A percentile compares a stretch with the other conserved stretches of the same genome.
Evolutionary conservation across 2,888 invertebrate genomes (phyloP).

Genomic region (Heliconius aoede): DNA sequence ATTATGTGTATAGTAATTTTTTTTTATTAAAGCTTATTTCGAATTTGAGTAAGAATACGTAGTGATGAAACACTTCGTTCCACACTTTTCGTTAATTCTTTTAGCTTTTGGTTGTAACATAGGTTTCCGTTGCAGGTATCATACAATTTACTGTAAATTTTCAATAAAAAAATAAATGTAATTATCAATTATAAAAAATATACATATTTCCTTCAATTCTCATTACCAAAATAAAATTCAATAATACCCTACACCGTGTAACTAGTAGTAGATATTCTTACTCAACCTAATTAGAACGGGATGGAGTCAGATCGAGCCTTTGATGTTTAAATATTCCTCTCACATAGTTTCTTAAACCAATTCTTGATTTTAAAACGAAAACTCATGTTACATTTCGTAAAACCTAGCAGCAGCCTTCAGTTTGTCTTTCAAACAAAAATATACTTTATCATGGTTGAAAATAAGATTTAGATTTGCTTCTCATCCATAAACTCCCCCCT

Average conservation of each 20-base stretch:
- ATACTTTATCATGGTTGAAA: conserved; percentile 23
- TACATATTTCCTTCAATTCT: too few species aligned
- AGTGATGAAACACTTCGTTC: not conserved
- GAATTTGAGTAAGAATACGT: not conserved
- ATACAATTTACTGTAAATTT: too few species aligned
- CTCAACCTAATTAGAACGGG: conserved; percentile 49
- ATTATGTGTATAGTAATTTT: not conserved
- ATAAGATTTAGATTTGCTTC: conserved; percentile 35
- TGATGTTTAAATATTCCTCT: conserved; percentile 50
- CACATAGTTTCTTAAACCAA: conserved; percentile 48
- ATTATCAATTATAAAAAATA: too few species aligned
- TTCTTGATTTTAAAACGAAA: conserved; percentile 51
- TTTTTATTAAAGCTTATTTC: not conserved
- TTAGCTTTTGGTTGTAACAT: too few species aligned
- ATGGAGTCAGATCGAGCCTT: conserved; percentile 42
- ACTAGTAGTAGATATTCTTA: conserved; percentile 35
- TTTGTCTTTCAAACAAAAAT: conserved; percentile 23
- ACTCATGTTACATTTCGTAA: conserved; percentile 53
- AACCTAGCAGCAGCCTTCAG: conserved; percentile 48
- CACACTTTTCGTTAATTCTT: not conserved
- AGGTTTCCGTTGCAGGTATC: too few species aligned
- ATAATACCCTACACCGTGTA: not conserved
- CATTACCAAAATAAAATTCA: not conserved
- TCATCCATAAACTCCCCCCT: conserved; percentile 50
- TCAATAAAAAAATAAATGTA: too few species aligned